Evolutionary conservation across 1,140 invertebrate genomes (phyloP).

Genomic region (Drosophila arawakana): DNA sequence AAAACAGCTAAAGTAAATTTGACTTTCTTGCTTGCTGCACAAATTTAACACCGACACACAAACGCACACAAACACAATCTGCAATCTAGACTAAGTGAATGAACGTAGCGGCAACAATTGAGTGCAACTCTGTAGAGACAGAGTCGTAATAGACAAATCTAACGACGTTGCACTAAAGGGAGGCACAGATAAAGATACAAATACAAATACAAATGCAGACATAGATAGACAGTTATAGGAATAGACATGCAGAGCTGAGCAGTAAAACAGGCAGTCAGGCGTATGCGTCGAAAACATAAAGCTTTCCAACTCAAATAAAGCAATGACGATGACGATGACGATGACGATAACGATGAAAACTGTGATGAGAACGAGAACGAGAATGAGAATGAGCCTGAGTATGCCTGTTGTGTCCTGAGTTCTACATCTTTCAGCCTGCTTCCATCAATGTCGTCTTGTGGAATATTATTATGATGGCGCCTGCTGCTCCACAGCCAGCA

Average conservation of each 20-base stretch:
- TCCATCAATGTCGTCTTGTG: conserved; percentile 64
- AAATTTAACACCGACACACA: conserved; percentile 51
- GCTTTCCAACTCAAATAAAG: conserved; percentile 61
- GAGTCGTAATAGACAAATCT: conserved; percentile 75
- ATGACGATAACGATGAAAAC: conserved; percentile 27
- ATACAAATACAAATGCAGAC: conserved; percentile 1
- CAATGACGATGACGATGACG: conserved; percentile 42
- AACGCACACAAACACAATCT: conserved; percentile 20
- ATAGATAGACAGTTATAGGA: conserved; percentile 20
- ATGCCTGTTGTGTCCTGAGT: conserved; percentile 27
- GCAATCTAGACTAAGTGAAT: conserved; percentile 56
- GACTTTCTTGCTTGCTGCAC: conserved; percentile 75
- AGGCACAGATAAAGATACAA: conserved; percentile 12
- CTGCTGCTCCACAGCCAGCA: conserved; percentile 73
- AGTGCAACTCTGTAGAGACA: conserved; percentile 66
- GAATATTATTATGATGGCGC: conserved; percentile 82
- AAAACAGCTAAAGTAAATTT: conserved; percentile 63
- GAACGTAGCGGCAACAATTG: conserved; percentile 48
- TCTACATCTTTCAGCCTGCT: conserved; percentile 39
- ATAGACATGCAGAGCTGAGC: conserved; percentile 36
- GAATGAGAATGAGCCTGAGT: conserved; percentile 18
- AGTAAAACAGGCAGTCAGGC: conserved; percentile 61
- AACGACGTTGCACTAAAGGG: conserved; percentile 69
- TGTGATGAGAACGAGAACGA: conserved; percentile 1
- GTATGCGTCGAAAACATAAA: conserved; percentile 62